Conservation (phyloP, 1,140 invertebrate species). For the Lamellibrachia luymesi region DNA sequence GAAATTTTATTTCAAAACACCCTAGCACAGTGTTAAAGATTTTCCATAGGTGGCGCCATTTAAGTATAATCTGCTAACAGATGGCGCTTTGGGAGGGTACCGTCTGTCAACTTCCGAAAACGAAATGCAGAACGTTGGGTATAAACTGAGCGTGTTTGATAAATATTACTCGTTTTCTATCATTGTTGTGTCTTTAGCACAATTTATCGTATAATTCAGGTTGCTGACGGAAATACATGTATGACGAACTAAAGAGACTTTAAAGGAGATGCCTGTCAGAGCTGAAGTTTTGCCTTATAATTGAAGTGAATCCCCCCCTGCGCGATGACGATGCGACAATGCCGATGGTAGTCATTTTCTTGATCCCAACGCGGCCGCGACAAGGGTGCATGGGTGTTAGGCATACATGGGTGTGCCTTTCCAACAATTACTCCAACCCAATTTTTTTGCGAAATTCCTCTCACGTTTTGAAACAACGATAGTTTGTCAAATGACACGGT, state of each 20-base stretch:
- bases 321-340: not conserved
- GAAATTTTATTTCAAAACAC: not conserved
- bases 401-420: too few species aligned
- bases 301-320: too few species aligned
- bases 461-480: too few species aligned
- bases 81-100: not conserved
- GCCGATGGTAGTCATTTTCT: not conserved
- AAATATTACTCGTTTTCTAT: not conserved
- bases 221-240: not conserved
- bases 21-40: not conserved
- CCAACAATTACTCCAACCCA: too few species aligned
- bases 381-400: too few species aligned
- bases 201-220: too few species aligned
- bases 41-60: not conserved
- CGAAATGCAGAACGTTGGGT: not conserved
- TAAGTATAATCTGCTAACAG: not conserved
- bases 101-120: not conserved
- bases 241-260: not conserved
- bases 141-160: not conserved
- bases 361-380: too few species aligned
- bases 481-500: too few species aligned
- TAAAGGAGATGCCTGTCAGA: too few species aligned
- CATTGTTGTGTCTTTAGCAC: not conserved
- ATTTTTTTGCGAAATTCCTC: too few species aligned
- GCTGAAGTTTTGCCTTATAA: too few species aligned